phyloP scores from a whole-genome alignment of 2,888 invertebrate genomes.

The Sminthurides aquaticus region DNA sequence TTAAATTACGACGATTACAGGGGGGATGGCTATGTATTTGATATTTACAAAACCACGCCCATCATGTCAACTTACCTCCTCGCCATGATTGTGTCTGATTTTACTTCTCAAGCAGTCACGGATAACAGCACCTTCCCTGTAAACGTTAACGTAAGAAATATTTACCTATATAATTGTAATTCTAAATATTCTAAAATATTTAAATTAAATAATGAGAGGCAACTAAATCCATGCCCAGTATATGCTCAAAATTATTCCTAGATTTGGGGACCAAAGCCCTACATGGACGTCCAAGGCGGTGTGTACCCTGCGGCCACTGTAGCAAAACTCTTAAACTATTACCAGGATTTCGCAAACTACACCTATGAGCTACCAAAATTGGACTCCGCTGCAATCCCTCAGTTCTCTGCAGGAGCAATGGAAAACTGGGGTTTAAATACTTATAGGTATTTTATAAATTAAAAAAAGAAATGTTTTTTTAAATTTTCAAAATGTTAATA shows the following conservation, averaged over 20 bases:
- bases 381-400: constrained; percentile 30
- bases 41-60: background rate
- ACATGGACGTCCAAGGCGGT: background rate
- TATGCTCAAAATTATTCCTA: too few relatives aligned
- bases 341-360: constrained; percentile 5
- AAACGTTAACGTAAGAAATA: too few relatives aligned
- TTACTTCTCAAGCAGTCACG: too few relatives aligned
- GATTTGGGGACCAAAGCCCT: background rate
- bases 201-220: too few relatives aligned
- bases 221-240: too few relatives aligned
- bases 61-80: background rate
- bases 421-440: constrained; percentile 37
- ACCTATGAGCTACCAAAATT: constrained; percentile 26
- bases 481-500: background rate
- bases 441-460: constrained; percentile 31
- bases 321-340: constrained; percentile 6
- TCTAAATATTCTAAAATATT: too few relatives aligned
- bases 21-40: too few relatives aligned
- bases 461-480: too few relatives aligned
- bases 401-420: constrained; percentile 37
- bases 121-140: too few relatives aligned
- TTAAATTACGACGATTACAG: too few relatives aligned
- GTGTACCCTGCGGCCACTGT: background rate
- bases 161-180: too few relatives aligned
- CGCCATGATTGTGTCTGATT: background rate